Percentiles rank a stretch among this genome's conserved stretches.
These are phyloP conservation scores for Carcinoscorpius rotundicauda DNA, from an alignment of 1,140 invertebrate species.

Conservation along the genomic window DNA sequence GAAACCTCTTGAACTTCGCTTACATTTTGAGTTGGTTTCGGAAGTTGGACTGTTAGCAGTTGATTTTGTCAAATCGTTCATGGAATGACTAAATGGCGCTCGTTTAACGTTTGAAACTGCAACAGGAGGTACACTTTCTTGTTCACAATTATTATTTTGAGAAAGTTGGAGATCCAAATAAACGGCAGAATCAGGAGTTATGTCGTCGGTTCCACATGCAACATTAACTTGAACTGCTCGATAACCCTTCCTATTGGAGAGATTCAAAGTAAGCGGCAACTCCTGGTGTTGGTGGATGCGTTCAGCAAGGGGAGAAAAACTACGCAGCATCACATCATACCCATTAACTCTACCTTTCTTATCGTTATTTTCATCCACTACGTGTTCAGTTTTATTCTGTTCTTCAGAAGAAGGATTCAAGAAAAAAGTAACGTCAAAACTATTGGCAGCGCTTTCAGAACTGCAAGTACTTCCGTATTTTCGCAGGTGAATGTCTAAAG, in stretches of 20 bases:
- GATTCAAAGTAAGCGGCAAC: conserved; percentile 1
- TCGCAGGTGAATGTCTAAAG: conserved; percentile 14
- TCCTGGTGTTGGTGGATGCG: neutral
- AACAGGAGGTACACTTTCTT: neutral
- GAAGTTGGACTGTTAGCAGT: conserved; percentile 4
- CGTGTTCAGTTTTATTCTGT: conserved; percentile 16
- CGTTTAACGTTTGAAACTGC: neutral
- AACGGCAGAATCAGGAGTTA: conserved; percentile 25
- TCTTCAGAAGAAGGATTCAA: conserved; percentile 11
- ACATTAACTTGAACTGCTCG: conserved; percentile 7
- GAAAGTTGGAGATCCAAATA: conserved; percentile 21
- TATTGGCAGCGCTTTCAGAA: conserved; percentile 30
- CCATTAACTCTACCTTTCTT: conserved; percentile 18
- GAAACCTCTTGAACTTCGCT: conserved; percentile 10
- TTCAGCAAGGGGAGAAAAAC: conserved; percentile 19
- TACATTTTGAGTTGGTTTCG: conserved; percentile 2
- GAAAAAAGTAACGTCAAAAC: conserved; percentile 28
- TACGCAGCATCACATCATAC: conserved; percentile 16
- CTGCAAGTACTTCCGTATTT: conserved; percentile 28
- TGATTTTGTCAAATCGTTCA: conserved; percentile 10
- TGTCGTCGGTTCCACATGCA: conserved; percentile 21
- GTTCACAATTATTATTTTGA: conserved; percentile 4
- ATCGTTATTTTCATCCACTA: neutral
- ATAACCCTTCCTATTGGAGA: neutral
- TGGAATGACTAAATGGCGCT: conserved; percentile 17